Base-by-base conservation (phyloP, 1,140 invertebrate genomes). In the Subanguina moxae region DNA sequence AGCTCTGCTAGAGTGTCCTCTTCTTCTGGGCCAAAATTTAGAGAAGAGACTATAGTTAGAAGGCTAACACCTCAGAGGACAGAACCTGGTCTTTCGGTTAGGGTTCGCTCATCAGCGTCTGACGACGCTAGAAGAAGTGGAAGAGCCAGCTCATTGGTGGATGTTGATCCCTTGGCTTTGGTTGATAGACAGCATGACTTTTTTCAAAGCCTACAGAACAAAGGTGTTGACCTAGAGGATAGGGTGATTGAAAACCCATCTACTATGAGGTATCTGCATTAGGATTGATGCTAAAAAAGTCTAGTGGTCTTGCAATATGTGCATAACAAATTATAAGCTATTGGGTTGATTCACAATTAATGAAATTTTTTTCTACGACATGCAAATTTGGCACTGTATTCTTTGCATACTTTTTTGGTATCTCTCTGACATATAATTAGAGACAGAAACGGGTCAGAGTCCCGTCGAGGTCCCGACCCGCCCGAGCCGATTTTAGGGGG, bases 161-260 rank as follows among this genome's bases (percentile, higher is more conserved):
- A 82, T 23, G 32, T 38, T 38, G 81, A 82, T 62, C 81, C 80
- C 17, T 56, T 78, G 15, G 76, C 75, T 1, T 63, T 82, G 17
- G 80, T 77, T 15, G 80, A 82, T 57, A 56, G 73, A 1, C 81
- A 83, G 62, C 64, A 78, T 23, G 82, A 82, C 32, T 82, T 83
- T 68, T 48, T 82, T n/a, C 57, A 80, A 5, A 67, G 56, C 30
- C 67, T 82, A 0, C 64, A 78, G 59, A 63, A 68, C 45, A 58
- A 61, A 15, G 75, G 72, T 13, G 73, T 82, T 59, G 75, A 82
- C 59, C 27, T 80, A 11, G 80, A 82, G 46, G 75, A 80, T 13
- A 52, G 62, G 52, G 62, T 82, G 21, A 68, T 82, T 38, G 73
- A 82, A 62, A 77, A 82, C 63, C 81, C 80, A 11, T 59, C 71